These are phyloP conservation scores for Clunio marinus DNA, from an alignment of 2,888 invertebrate genomes.

Conservation along the genomic window DNA sequence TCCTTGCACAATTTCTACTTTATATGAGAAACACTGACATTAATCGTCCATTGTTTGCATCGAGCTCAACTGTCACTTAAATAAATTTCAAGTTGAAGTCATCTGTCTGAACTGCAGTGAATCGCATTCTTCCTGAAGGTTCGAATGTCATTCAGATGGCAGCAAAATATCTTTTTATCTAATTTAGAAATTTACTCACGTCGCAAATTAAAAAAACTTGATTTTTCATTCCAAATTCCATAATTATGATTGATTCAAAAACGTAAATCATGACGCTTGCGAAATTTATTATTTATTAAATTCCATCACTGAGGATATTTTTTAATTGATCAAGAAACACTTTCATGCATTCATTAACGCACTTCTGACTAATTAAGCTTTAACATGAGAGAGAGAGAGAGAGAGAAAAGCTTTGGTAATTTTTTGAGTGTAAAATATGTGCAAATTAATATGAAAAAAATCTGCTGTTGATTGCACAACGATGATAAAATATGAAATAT, in stretches of 20 bases:
- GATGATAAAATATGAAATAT: not conserved
- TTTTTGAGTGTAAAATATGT: too few relatives aligned
- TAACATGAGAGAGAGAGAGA: too few relatives aligned
- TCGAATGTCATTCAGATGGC: not conserved
- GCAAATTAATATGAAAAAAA: slow-evolving; percentile 8
- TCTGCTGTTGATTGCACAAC: not conserved
- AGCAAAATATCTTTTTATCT: not conserved
- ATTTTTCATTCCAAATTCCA: slow-evolving; percentile 29
- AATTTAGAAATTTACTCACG: not conserved
- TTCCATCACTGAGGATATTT: slow-evolving; percentile 5
- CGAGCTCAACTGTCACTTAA: not conserved
- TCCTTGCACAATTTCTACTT: not conserved
- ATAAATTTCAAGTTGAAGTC: not conserved
- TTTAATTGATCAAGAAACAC: slow-evolving; percentile 7
- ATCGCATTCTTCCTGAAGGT: not conserved
- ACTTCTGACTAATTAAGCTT: not conserved
- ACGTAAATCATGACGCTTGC: not conserved
- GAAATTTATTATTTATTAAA: slow-evolving; percentile 30
- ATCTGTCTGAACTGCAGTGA: not conserved
- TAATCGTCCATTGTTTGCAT: not conserved
- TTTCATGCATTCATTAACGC: slow-evolving; percentile 10
- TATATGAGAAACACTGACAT: slow-evolving; percentile 10
- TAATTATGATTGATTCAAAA: slow-evolving; percentile 33
- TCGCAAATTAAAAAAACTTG: too few relatives aligned
- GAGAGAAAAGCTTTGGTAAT: too few relatives aligned